Percentiles rank a stretch among this genome's conserved stretches.
Conservation (phyloP, 1,140 invertebrate genomes). For the Heliconius hermathena region DNA sequence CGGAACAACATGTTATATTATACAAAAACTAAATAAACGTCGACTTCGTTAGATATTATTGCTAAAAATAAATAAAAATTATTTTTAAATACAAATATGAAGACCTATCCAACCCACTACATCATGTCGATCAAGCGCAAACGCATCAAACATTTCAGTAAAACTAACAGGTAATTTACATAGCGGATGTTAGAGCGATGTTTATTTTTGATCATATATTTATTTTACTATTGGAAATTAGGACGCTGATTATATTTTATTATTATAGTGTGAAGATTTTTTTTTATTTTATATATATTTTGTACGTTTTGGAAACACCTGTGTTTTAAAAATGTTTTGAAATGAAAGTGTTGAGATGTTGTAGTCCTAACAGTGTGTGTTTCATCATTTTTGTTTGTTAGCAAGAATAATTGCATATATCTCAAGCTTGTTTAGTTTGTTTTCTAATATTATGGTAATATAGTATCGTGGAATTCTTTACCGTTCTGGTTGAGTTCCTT, state of each 20-base stretch:
- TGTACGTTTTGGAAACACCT: constrained; percentile 39
- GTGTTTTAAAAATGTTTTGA: constrained; percentile 46
- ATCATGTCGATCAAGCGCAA: constrained; percentile 66
- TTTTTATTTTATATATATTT: constrained; percentile 34
- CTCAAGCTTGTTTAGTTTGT: neutral
- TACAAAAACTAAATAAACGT: neutral
- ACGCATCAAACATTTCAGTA: constrained; percentile 75
- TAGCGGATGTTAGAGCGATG: constrained; percentile 48
- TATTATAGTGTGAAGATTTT: constrained; percentile 48
- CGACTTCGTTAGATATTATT: too few relatives aligned
- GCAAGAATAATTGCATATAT: neutral
- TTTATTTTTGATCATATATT: constrained; percentile 76
- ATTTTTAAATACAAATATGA: constrained; percentile 44
- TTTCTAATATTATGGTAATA: neutral
- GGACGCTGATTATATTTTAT: constrained; percentile 72
- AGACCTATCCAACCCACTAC: constrained; percentile 29
- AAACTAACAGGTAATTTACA: constrained; percentile 77
- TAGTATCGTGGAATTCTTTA: too few relatives aligned
- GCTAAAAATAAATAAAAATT: neutral
- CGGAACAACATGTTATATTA: too few relatives aligned
- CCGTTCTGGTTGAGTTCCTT: too few relatives aligned
- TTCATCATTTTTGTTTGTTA: neutral
- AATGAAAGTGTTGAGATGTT: constrained; percentile 30
- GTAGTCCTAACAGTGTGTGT: neutral
- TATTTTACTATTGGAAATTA: constrained; percentile 62